Evolutionary conservation across 2,888 invertebrate genomes (phyloP), one percentile per base, ranked within the genome.

Genomic region (Lysandra bellargus): DNA sequence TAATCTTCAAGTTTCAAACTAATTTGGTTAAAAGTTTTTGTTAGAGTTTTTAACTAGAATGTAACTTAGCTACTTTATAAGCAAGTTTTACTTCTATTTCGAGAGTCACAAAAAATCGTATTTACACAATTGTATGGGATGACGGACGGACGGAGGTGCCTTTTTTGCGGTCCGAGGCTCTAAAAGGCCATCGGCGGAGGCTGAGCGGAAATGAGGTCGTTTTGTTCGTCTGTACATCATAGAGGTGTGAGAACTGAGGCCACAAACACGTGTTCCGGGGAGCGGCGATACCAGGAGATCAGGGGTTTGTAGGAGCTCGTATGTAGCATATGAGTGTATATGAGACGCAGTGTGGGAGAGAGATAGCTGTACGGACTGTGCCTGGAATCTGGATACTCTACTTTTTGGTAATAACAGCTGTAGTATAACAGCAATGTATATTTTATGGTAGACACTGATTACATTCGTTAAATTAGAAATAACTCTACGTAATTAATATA

Each of bases 201-300:
- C 33, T 69, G 33, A 69, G 17, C 69, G 69, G 69, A 69, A 69
- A 69, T 69, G 33, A 33, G 33, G 1, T 37, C 33, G 33, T 69
- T 69, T 69, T 69, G 69, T 17, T 69, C 17, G 69, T 37, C 69
- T 33, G 33, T 69, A 69, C 53, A 53, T 33, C 30, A 30, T 17
- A 12, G 23, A 44, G 75, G 75, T 75, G 75, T 75, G 75, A 44
- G 75, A 44, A 75, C 44, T 53, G 53, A 53, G 76, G 30, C 76
- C 76, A 33, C 76, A 76, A 76, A 76, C 76, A 76, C 76, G 76
- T 76, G 76, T 76, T 76, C 53, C 53, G 53, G 76, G 76, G 76
- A 76, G 76, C 33, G 53, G 2, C 14, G 76, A 0, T 76, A 76
- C 76, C 76, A 76, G 76, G 76, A 9, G 17, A 30, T 1, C 57